These are phyloP conservation scores for Rhabdomys dilectus DNA, from an alignment of 2,113 vertebrate genomes.

Conservation along the genomic window DNA sequence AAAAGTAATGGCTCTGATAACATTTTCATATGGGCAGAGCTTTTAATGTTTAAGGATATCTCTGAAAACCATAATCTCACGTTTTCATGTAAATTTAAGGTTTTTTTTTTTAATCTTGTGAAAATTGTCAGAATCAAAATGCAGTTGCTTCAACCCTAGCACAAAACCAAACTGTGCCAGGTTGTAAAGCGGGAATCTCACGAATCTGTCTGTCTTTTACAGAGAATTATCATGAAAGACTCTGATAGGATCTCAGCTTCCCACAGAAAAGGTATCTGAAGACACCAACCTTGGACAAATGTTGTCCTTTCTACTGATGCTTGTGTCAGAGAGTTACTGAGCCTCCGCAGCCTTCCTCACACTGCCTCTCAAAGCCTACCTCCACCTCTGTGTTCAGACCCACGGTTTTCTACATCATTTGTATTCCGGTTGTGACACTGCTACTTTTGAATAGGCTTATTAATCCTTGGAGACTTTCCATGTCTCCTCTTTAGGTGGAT, in stretches of 20 bases:
- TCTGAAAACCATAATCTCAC: conserved; percentile 3
- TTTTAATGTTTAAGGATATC: conserved; percentile 10
- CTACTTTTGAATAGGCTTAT: neutral
- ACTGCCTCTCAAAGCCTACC: neutral
- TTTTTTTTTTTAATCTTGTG: neutral
- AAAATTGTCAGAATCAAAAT: neutral
- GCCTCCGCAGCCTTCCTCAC: neutral
- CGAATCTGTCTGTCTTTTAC: neutral
- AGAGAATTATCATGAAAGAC: neutral
- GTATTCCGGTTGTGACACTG: neutral
- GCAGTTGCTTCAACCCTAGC: neutral
- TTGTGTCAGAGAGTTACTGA: neutral
- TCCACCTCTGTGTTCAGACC: neutral
- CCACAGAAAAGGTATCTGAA: neutral
- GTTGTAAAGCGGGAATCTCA: neutral
- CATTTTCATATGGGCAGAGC: conserved; percentile 1
- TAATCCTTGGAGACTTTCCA: neutral
- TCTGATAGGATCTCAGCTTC: neutral
- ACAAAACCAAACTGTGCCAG: neutral
- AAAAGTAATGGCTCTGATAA: conserved; percentile 48
- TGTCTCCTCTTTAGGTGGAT: neutral
- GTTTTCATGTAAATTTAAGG: neutral
- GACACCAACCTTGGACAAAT: neutral
- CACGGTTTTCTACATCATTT: too few species aligned
- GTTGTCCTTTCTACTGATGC: neutral